phyloP scores from a whole-genome alignment of 2,113 vertebrate species.

The Cichladusa arquata region DNA sequence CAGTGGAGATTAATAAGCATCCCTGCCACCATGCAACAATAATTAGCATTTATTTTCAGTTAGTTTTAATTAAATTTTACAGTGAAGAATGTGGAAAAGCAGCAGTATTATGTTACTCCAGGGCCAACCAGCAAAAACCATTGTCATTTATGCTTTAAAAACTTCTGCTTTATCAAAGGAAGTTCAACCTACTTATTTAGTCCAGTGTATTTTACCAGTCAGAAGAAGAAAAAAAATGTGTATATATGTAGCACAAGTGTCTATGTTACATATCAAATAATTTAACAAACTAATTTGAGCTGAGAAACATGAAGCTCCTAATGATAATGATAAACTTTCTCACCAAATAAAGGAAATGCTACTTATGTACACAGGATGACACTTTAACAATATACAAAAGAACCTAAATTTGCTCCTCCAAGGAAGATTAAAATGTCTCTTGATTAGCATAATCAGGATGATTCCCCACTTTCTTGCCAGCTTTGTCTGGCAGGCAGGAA shows the following conservation, averaged over 20 bases:
- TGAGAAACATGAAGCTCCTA: neutral
- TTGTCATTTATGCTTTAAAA: neutral
- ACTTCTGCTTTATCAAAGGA: neutral
- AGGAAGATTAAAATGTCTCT: neutral
- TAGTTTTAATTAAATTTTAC: neutral
- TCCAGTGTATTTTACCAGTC: neutral
- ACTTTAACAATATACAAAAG: neutral
- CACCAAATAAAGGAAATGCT: neutral
- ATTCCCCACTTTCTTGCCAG: constrained; percentile 19
- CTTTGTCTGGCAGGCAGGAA: constrained; percentile 45
- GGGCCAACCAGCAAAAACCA: neutral
- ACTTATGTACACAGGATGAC: neutral
- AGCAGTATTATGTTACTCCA: neutral
- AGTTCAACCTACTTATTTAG: neutral
- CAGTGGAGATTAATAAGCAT: neutral
- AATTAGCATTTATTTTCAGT: neutral
- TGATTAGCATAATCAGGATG: neutral
- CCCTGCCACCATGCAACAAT: neutral
- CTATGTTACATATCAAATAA: neutral
- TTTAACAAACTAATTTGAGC: neutral
- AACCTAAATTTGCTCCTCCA: neutral
- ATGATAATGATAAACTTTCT: neutral
- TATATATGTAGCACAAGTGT: neutral
- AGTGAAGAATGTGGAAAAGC: neutral
- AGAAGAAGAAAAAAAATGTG: neutral